A percentile compares a stretch with the other conserved stretches of the same genome.
These are phyloP conservation scores for Hestina assimilis DNA, from an alignment of 1,140 invertebrate species.

Conservation along the genomic window DNA sequence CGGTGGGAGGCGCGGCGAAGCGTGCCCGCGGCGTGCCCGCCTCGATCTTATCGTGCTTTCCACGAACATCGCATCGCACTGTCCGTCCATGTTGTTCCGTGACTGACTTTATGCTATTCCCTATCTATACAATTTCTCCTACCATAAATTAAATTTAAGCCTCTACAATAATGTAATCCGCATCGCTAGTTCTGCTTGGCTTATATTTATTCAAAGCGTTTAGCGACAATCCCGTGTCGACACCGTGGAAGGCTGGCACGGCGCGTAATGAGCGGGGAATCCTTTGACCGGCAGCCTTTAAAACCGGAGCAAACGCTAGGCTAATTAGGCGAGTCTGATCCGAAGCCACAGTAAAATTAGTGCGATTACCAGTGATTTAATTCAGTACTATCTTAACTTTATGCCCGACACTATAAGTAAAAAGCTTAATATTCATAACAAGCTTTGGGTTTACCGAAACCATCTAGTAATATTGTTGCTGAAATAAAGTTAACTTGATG, in stretches of 20 bases:
- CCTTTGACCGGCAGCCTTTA: constrained; percentile 68
- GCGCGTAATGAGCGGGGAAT: constrained; percentile 68
- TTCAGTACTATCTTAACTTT: constrained; percentile 25
- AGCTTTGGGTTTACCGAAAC: too few species aligned
- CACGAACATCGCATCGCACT: constrained; percentile 69
- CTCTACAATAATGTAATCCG: constrained; percentile 34
- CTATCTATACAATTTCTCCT: constrained; percentile 43
- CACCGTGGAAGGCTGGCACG: constrained; percentile 36
- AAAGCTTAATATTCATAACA: too few species aligned
- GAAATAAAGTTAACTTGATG: too few species aligned
- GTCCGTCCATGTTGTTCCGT: constrained; percentile 59
- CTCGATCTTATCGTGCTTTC: constrained; percentile 72
- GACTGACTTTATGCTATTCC: constrained; percentile 38
- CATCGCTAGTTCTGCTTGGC: constrained; percentile 1
- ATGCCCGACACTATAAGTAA: too few species aligned
- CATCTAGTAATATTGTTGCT: too few species aligned
- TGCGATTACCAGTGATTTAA: constrained; percentile 51
- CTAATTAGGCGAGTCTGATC: constrained; percentile 72
- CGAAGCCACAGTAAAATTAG: constrained; percentile 68
- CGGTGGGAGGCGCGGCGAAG: constrained; percentile 31
- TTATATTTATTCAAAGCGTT: constrained; percentile 42
- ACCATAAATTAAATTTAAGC: constrained; percentile 51
- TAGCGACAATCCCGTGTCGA: constrained; percentile 32
- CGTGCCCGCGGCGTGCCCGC: constrained; percentile 53
- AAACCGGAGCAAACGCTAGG: constrained; percentile 57